These are phyloP conservation scores for Camponotus fellah DNA, from an alignment of 2,888 invertebrate genomes.

Conservation along the genomic window DNA sequence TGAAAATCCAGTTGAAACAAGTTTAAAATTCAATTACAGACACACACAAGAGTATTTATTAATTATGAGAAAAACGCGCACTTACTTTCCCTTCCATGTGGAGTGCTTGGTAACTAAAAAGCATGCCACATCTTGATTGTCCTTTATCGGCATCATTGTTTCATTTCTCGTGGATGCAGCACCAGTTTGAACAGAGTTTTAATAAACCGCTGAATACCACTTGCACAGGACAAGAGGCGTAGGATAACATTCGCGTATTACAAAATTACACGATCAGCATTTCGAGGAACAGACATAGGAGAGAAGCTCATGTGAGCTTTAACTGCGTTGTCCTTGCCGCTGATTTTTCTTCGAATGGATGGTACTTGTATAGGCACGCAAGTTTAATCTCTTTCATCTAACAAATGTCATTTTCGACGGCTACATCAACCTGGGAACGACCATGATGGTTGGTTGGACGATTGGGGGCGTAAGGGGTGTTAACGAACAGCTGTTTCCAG, in stretches of 20 bases:
- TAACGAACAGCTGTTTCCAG: slow-evolving; percentile 78
- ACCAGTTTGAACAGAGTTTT: slow-evolving; percentile 63
- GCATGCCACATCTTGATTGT: slow-evolving; percentile 98
- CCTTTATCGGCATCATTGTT: slow-evolving; percentile 94
- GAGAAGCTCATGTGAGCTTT: slow-evolving; percentile 1
- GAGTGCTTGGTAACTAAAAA: slow-evolving; percentile 99
- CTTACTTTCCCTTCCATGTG: slow-evolving; percentile 97
- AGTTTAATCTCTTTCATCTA: slow-evolving; percentile 67
- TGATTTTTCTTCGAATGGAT: slow-evolving; percentile 25
- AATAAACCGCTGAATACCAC: slow-evolving; percentile 69
- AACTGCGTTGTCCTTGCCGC: slow-evolving; percentile 29
- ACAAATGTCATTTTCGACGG: slow-evolving; percentile 76
- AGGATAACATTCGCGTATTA: slow-evolving; percentile 68
- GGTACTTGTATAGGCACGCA: slow-evolving; percentile 56
- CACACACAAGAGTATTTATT: not conserved
- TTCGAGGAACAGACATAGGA: slow-evolving; percentile 17
- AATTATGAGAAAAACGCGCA: slow-evolving; percentile 2
- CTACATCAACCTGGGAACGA: slow-evolving; percentile 78
- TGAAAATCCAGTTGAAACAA: not conserved
- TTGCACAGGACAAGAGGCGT: slow-evolving; percentile 69
- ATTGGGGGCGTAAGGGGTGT: slow-evolving; percentile 66
- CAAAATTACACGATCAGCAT: slow-evolving; percentile 59
- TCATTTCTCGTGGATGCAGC: slow-evolving; percentile 86
- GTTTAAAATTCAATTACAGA: not conserved
- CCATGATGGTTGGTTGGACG: slow-evolving; percentile 76